A percentile compares a stretch with the other conserved stretches of the same genome.
Conservation (phyloP, 2,888 invertebrate genomes). For the Caenorhabditis angaria region DNA sequence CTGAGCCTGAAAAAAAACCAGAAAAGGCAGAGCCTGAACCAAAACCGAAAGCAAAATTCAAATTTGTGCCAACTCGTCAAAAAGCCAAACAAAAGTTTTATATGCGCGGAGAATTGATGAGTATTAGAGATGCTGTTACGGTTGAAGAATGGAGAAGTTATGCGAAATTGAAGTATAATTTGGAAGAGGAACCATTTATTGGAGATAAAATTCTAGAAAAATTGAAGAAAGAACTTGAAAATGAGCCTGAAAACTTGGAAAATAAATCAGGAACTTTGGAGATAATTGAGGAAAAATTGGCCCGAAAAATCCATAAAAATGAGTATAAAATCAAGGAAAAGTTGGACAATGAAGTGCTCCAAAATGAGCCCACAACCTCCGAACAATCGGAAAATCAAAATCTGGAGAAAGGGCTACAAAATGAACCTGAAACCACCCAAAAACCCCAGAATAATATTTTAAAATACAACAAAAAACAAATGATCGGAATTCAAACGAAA, state of each 20-base stretch:
- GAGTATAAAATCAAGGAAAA: constrained; percentile 7
- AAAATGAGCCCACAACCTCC: no score
- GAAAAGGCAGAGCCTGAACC: constrained; percentile 3
- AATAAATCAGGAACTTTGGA: no score
- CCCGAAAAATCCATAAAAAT: no score
- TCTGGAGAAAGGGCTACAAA: neutral
- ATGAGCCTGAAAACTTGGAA: neutral
- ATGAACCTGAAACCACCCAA: no score
- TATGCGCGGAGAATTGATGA: constrained; percentile 55
- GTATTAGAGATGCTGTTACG: constrained; percentile 44
- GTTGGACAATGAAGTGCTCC: neutral
- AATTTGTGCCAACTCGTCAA: constrained; percentile 53
- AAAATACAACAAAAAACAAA: constrained; percentile 12
- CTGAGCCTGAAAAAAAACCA: neutral
- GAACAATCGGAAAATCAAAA: no score
- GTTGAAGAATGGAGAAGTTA: constrained; percentile 45
- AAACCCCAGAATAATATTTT: neutral
- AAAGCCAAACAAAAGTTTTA: constrained; percentile 58
- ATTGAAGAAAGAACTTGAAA: neutral
- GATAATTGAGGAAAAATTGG: constrained; percentile 7
- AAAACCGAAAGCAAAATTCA: constrained; percentile 32
- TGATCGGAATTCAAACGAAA: constrained; percentile 37
- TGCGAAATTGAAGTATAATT: constrained; percentile 42
- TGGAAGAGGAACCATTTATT: constrained; percentile 41
- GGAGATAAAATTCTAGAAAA: constrained; percentile 3